Evolutionary conservation across 2,113 vertebrate species (phyloP).

Genomic region (Laterallus jamaicensis): DNA sequence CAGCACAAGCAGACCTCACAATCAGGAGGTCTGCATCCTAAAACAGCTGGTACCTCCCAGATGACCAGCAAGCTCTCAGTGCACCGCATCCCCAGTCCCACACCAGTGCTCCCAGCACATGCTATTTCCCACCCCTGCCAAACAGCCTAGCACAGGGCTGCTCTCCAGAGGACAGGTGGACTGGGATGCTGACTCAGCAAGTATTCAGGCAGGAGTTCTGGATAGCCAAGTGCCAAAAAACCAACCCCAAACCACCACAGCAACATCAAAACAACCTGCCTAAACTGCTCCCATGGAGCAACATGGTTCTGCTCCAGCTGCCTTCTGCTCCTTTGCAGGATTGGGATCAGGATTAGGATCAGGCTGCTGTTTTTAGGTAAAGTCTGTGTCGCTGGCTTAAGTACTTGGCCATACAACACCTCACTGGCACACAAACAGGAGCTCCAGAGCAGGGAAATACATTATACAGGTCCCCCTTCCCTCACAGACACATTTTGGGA

Average conservation of each 20-base stretch:
- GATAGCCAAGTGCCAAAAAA: background rate
- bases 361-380: background rate
- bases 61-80: background rate
- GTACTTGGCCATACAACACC: fast-evolving
- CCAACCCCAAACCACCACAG: background rate
- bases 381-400: background rate
- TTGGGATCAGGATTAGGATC: no score
- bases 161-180: background rate
- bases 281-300: background rate
- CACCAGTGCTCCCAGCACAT: background rate
- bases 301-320: background rate
- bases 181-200: background rate
- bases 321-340: background rate
- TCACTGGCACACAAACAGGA: fast-evolving
- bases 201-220: background rate
- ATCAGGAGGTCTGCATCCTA: background rate
- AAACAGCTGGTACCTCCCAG: background rate
- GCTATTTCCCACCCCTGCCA: background rate
- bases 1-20: background rate
- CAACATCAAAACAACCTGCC: background rate
- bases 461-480: background rate
- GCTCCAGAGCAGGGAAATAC: no score
- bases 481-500: background rate
- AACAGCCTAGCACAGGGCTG: background rate
- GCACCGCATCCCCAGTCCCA: background rate